Conservation (phyloP, 2,113 vertebrate genomes). For the Heterocephalus glaber region DNA sequence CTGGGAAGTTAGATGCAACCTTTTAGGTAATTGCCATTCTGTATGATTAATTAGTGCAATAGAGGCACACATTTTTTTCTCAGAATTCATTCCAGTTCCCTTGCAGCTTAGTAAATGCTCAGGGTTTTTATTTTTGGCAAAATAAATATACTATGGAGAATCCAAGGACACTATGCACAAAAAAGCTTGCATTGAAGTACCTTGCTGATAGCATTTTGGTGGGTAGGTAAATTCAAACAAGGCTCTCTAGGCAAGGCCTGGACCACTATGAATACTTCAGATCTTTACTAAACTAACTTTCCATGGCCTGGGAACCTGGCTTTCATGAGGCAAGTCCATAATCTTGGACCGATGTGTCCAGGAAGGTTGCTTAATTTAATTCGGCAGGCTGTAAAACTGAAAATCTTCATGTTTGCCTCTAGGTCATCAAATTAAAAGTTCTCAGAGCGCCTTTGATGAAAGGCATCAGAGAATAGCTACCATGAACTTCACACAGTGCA, state of each 20-base stretch:
- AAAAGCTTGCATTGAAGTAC: not conserved
- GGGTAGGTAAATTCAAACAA: not conserved
- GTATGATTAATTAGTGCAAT: not conserved
- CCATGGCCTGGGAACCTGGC: not conserved
- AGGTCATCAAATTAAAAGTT: slow-evolving; percentile 57
- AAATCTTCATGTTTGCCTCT: slow-evolving; percentile 23
- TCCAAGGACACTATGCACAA: not conserved
- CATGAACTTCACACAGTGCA: not conserved
- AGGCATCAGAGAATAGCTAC: slow-evolving; percentile 55
- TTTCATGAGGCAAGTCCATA: not conserved
- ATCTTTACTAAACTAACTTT: slow-evolving; percentile 21
- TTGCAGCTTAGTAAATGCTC: not conserved
- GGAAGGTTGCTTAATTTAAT: slow-evolving; percentile 43
- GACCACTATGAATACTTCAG: not conserved
- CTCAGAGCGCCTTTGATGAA: slow-evolving; percentile 1
- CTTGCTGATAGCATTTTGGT: not conserved
- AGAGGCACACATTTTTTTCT: not conserved
- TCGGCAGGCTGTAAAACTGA: slow-evolving; percentile 1
- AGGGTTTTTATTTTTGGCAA: not conserved
- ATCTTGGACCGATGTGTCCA: not conserved
- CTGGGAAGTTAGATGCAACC: not conserved
- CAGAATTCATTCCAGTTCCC: not conserved
- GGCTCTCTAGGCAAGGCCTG: not conserved
- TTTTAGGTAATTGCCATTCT: not conserved
- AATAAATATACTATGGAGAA: slow-evolving; percentile 4